Conservation (phyloP, 2,113 vertebrate species). For the Todiramphus chloris region DNA sequence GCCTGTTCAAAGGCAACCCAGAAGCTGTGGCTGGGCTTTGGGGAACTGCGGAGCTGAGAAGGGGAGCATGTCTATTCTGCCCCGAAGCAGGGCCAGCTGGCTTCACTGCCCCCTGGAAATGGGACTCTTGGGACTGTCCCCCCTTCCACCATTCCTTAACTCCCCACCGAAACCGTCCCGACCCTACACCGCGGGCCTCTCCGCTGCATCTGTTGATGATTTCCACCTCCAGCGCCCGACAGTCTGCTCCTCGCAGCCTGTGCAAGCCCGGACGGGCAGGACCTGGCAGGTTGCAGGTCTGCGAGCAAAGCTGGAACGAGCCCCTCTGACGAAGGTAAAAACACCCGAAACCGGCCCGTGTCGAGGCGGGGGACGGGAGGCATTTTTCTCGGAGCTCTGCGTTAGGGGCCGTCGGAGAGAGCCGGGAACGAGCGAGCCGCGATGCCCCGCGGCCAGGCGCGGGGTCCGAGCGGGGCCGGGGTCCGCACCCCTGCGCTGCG, state of each 20-base stretch:
- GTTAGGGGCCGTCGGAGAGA: neutral
- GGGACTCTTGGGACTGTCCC: neutral
- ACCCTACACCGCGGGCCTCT: neutral
- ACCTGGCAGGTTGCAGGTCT: neutral
- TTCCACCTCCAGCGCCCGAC: neutral
- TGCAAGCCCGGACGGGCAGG: neutral
- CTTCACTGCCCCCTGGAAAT: neutral
- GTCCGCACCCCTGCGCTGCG: neutral
- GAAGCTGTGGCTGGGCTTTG: neutral
- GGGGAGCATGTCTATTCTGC: neutral
- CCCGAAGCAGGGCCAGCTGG: neutral
- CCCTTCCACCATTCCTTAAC: neutral
- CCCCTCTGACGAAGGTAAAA: neutral
- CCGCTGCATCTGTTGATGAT: accelerated
- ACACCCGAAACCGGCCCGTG: neutral
- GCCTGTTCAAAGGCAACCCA: neutral
- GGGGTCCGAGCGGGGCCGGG: neutral
- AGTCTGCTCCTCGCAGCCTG: neutral
- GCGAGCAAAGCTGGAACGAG: neutral
- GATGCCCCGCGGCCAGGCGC: neutral
- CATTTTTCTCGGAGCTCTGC: neutral
- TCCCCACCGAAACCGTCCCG: neutral
- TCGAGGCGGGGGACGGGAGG: no score
- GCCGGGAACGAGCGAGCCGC: neutral
- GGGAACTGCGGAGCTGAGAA: neutral